A percentile compares a stretch with the other conserved stretches of the same genome.
These are phyloP conservation scores for Philaethria dido DNA, from an alignment of 2,888 invertebrate genomes.

Conservation along the genomic window DNA sequence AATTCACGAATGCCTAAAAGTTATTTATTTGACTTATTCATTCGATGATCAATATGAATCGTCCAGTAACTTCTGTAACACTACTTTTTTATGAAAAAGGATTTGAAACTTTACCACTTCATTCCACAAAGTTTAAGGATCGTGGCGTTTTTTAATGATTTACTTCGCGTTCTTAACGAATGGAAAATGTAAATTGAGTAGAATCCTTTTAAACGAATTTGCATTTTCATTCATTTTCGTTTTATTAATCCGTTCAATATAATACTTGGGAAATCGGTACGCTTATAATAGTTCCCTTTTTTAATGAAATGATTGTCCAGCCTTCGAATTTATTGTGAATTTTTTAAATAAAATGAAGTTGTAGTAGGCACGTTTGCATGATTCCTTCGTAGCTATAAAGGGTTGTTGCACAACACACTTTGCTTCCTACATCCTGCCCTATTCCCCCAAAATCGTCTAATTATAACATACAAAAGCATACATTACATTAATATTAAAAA, in stretches of 20 bases:
- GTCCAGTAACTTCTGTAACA: slow-evolving; percentile 15
- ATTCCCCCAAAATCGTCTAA: slow-evolving; percentile 33
- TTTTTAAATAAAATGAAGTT: slow-evolving; percentile 43
- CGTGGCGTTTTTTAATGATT: slow-evolving; percentile 27
- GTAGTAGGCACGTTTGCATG: slow-evolving; percentile 51
- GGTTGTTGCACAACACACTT: slow-evolving; percentile 44
- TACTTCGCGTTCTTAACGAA: slow-evolving; percentile 27
- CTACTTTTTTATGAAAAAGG: slow-evolving; percentile 18
- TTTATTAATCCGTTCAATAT: slow-evolving; percentile 23
- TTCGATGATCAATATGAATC: background rate
- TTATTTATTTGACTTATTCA: slow-evolving; percentile 1
- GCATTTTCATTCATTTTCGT: slow-evolving; percentile 20
- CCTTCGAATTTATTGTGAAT: background rate
- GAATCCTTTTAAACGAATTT: slow-evolving; percentile 32
- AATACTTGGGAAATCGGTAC: slow-evolving; percentile 11
- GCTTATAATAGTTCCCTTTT: slow-evolving; percentile 18
- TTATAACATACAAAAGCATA: background rate
- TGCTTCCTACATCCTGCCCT: slow-evolving; percentile 35
- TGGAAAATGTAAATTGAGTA: slow-evolving; percentile 28
- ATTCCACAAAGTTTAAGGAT: slow-evolving; percentile 22
- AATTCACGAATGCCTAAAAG: background rate
- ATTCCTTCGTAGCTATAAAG: slow-evolving; percentile 47
- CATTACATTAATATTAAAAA: background rate
- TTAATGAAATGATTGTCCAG: slow-evolving; percentile 2
- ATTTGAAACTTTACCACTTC: slow-evolving; percentile 26